Evolutionary conservation across 2,113 vertebrate genomes (phyloP).

Genomic region (Colossoma macropomum): DNA sequence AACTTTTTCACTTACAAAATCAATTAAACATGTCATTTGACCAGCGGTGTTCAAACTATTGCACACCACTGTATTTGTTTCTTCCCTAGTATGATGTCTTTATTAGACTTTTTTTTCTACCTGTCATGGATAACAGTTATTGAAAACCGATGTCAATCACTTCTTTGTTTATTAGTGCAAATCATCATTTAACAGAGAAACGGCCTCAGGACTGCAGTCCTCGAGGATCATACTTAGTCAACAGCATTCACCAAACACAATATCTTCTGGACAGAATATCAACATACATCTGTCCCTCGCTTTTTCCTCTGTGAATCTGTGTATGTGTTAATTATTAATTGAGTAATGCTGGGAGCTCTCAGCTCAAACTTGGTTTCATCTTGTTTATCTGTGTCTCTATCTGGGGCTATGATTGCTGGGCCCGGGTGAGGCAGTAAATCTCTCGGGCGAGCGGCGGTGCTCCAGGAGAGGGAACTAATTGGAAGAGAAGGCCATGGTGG

Average conservation of each 20-base stretch:
- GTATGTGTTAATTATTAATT: constrained; percentile 35
- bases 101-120: not conserved
- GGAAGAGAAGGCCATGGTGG: not conserved
- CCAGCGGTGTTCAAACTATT: no score
- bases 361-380: constrained; percentile 32
- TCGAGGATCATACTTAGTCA: not conserved
- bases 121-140: not conserved
- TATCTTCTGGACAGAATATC: not conserved
- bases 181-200: not conserved
- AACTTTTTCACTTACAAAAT: no score
- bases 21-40: no score
- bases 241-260: not conserved
- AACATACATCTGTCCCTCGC: not conserved
- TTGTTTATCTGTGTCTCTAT: constrained; percentile 35
- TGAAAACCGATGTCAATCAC: not conserved
- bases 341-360: constrained; percentile 19
- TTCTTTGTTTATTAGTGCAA: not conserved
- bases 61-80: no score
- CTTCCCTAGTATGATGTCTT: no score
- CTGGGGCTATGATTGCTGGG: constrained; percentile 9
- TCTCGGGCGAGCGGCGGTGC: constrained; percentile 6
- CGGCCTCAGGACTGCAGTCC: not conserved
- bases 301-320: not conserved
- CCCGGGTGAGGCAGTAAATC: constrained; percentile 30
- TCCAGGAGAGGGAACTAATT: constrained; percentile 19